Base-by-base conservation (phyloP, 2,888 invertebrate genomes). In the Agonopterix arenella region DNA sequence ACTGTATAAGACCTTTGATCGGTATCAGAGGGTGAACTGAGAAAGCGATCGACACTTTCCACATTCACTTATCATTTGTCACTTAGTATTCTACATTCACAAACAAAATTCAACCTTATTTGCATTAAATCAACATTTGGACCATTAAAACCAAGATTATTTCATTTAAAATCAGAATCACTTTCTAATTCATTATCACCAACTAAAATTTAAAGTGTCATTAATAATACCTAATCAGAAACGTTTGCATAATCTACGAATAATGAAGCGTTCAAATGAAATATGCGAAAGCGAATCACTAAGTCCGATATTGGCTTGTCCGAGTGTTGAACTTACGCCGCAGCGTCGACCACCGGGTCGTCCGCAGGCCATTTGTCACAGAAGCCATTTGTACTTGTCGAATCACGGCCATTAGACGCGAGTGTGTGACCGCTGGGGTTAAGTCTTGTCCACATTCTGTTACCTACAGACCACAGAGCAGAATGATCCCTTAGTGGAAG, bases 331-430 rank as follows among this genome's bases (percentile, higher is more conserved):
- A 83, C 77, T 82, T 84, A 83, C 80, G 80, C 70, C 74, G 66
- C 62, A 59, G 60, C 68, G 73, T 65, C 73, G 73, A 75, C 79
- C 74, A 72, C 70, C 73, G 77, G 84, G 81, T 83, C 85, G 85
- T 80, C 85, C 78, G 74, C 77, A 75, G 74, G 75, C 85, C 85
- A 89, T 90, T 90, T 90, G 89, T 90, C 90, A 90, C 84, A 65
- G 76, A 66, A 72, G 82, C 88, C 89, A 89, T 90, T 90, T 90
- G 89, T 90, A 89, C 89, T 88, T 89, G 90, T 89, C 89, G 89
- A 89, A 89, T 89, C 89, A 86, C 86, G 79, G 82, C 88, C 89
- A 89, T 89, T 89, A 89, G 85, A 85, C 72, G 78, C 73, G 84
- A 84, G 86, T 85, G 86, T 84, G 85, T 84, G 84, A 88, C 88